These are phyloP conservation scores for Apamea epomidion DNA, from an alignment of 2,888 invertebrate species.

Conservation along the genomic window DNA sequence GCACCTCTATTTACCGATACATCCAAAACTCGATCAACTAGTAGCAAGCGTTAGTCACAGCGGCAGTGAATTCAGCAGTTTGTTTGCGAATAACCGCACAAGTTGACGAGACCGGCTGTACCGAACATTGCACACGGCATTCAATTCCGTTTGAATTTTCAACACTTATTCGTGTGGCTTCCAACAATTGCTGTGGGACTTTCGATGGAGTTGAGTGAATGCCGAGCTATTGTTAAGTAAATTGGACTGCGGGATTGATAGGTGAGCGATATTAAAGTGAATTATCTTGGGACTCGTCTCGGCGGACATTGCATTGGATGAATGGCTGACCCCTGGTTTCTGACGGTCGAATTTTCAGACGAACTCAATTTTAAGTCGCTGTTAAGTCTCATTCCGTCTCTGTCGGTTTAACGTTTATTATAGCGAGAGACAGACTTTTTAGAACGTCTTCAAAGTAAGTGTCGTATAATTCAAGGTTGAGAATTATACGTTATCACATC, in stretches of 20 bases:
- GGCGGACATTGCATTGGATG: conserved; percentile 34
- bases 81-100: conserved; percentile 55
- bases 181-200: conserved; percentile 54
- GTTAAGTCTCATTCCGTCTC: neutral
- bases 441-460: neutral
- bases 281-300: conserved; percentile 46
- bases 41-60: conserved; percentile 45
- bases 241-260: conserved; percentile 50
- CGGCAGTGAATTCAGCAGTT: conserved; percentile 49
- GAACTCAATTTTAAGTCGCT: conserved; percentile 1
- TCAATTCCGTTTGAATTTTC: conserved; percentile 53
- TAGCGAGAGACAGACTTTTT: neutral
- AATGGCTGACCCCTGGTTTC: conserved; percentile 14
- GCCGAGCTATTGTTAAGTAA: conserved; percentile 49
- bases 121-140: conserved; percentile 38
- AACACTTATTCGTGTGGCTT: conserved; percentile 53
- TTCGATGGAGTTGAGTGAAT: conserved; percentile 36
- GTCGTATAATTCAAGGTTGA: neutral
- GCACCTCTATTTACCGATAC: conserved; percentile 25
- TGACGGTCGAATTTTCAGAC: conserved; percentile 24
- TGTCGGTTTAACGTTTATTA: neutral
- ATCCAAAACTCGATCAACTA: conserved; percentile 51
- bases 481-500: neutral
- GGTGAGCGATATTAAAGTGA: conserved; percentile 58
- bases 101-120: conserved; percentile 32